These are phyloP conservation scores for Grus americana DNA, from an alignment of 2,113 vertebrate species.

Conservation along the genomic window DNA sequence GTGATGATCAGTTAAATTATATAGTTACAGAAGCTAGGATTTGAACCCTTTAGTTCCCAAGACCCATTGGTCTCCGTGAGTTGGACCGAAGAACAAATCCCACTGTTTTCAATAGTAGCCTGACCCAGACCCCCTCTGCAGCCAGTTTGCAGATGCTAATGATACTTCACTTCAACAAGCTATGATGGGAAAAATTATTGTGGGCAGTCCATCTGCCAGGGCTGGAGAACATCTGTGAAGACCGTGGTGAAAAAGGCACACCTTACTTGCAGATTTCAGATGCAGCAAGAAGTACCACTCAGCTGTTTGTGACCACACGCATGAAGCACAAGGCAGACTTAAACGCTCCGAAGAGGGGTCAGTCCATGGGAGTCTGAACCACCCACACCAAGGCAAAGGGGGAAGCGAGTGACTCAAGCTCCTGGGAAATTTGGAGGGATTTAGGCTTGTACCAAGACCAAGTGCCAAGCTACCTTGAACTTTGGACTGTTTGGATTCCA, in stretches of 20 bases:
- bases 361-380: not conserved
- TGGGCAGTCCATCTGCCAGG: not conserved
- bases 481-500: not conserved
- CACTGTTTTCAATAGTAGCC: not conserved
- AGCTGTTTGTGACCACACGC: fast-evolving
- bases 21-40: not conserved
- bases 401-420: not conserved
- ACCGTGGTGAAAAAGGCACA: fast-evolving
- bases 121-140: not conserved
- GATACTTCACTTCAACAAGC: not conserved
- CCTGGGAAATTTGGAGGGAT: not conserved
- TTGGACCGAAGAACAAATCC: not conserved
- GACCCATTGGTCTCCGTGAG: not conserved
- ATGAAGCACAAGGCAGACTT: not conserved
- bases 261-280: not conserved
- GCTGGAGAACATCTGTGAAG: not conserved
- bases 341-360: not conserved
- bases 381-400: not conserved
- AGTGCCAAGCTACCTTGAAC: not conserved
- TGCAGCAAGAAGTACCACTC: not conserved
- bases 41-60: not conserved
- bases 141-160: not conserved
- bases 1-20: not conserved
- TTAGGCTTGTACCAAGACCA: not conserved
- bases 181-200: not conserved